Evolutionary conservation across 2,888 invertebrate species (phyloP).

Genomic region (Lycocerus yunnanus): DNA sequence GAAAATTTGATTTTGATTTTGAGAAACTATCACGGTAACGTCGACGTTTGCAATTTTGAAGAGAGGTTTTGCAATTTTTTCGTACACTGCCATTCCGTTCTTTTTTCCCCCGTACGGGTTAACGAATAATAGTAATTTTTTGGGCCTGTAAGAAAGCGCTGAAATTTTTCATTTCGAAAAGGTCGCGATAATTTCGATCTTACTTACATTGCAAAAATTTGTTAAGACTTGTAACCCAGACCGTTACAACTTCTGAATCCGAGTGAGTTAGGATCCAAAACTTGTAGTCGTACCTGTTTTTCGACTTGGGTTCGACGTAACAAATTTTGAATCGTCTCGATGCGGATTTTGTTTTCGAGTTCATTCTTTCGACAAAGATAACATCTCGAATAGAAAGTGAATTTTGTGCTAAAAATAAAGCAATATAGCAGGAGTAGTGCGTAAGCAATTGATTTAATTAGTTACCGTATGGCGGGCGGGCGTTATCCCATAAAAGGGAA

Average conservation of each 20-base stretch:
- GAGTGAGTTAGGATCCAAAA: slow-evolving; percentile 62
- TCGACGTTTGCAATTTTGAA: slow-evolving; percentile 68
- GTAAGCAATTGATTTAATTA: slow-evolving; percentile 22
- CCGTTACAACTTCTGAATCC: slow-evolving; percentile 62
- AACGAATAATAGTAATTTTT: slow-evolving; percentile 74
- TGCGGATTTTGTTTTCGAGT: slow-evolving; percentile 46
- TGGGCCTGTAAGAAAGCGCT: slow-evolving; percentile 66
- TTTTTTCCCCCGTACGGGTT: slow-evolving; percentile 85
- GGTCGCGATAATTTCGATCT: not conserved
- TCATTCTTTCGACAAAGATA: slow-evolving; percentile 58
- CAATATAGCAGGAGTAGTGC: slow-evolving; percentile 1
- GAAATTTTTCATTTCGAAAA: slow-evolving; percentile 53
- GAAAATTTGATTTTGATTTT: slow-evolving; percentile 76
- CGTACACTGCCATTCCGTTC: slow-evolving; percentile 72
- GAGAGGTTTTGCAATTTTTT: slow-evolving; percentile 71
- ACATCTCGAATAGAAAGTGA: slow-evolving; percentile 61
- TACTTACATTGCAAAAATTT: not conserved
- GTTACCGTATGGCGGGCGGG: slow-evolving; percentile 61
- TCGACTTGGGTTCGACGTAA: slow-evolving; percentile 61
- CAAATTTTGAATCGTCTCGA: slow-evolving; percentile 63
- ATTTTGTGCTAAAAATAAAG: slow-evolving; percentile 46
- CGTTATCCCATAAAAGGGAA: slow-evolving; percentile 66
- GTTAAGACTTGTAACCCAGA: slow-evolving; percentile 64
- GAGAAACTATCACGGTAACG: slow-evolving; percentile 70
- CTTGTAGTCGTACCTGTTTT: slow-evolving; percentile 64